These are phyloP conservation scores for Orthonychiurus folsomi DNA, from an alignment of 2,888 invertebrate species.

Conservation along the genomic window DNA sequence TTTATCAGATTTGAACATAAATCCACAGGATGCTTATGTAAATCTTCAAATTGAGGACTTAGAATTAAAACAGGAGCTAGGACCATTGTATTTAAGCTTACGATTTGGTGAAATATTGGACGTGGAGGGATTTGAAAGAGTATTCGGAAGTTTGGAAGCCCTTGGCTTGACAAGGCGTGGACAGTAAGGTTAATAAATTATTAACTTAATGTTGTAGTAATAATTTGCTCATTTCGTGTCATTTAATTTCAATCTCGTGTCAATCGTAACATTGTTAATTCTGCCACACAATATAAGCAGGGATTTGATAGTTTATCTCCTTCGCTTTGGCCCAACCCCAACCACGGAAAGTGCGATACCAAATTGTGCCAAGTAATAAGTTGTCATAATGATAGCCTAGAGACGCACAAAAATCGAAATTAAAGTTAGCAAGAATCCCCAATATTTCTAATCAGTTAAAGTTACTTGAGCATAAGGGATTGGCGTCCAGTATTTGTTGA, in stretches of 20 bases:
- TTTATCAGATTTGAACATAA: constrained; percentile 22
- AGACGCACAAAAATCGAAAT: neutral
- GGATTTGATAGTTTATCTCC: no score
- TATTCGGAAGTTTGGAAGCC: constrained; percentile 10
- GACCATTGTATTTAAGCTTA: constrained; percentile 17
- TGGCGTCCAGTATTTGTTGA: constrained; percentile 60
- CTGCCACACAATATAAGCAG: no score
- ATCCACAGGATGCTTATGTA: constrained; percentile 17
- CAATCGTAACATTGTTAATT: no score
- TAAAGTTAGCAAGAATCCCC: neutral
- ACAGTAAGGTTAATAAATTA: no score
- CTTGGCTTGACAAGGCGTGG: constrained; percentile 14
- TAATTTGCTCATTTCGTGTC: no score
- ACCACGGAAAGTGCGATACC: constrained; percentile 66
- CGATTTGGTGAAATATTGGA: constrained; percentile 21
- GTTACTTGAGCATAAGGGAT: constrained; percentile 56
- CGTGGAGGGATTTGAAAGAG: constrained; percentile 16
- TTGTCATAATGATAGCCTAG: constrained; percentile 66
- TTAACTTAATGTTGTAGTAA: no score
- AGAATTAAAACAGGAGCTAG: neutral
- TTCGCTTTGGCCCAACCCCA: no score
- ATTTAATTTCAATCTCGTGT: no score
- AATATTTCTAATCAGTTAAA: neutral
- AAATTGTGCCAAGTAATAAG: constrained; percentile 81
- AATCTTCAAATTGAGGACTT: constrained; percentile 15